phyloP scores from a whole-genome alignment of 2,888 invertebrate genomes.

The Stegophylla sp. region DNA sequence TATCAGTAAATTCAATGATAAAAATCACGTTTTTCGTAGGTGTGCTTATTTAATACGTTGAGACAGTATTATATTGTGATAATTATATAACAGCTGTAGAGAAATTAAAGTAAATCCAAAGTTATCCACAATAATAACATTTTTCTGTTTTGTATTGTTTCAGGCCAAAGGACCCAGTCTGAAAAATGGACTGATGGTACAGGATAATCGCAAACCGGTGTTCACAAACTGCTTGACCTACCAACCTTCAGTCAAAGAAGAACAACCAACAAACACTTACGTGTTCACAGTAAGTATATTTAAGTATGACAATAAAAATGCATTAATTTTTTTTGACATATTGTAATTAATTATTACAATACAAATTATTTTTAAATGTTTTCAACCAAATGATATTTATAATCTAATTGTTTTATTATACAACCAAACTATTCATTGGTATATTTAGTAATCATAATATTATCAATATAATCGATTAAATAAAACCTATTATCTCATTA shows the following conservation, averaged over 20 bases:
- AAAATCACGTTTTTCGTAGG: background rate
- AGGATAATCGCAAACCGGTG: conserved; percentile 84
- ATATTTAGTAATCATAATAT: no score
- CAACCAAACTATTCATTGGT: no score
- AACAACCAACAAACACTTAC: conserved; percentile 74
- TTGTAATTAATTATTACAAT: no score
- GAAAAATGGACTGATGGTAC: conserved; percentile 63
- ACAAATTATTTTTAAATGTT: no score
- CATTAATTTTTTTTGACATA: no score
- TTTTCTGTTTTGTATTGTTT: conserved; percentile 13
- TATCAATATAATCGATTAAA: background rate
- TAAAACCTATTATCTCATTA: no score
- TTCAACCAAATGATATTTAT: no score
- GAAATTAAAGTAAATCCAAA: background rate
- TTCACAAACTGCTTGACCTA: conserved; percentile 85
- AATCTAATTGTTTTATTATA: no score
- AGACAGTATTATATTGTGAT: background rate
- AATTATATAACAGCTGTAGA: no score
- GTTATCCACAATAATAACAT: conserved; percentile 13
- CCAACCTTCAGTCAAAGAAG: conserved; percentile 81
- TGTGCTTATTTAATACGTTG: background rate
- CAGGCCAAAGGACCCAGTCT: conserved; percentile 15
- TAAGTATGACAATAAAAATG: background rate
- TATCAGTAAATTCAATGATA: conserved; percentile 18
- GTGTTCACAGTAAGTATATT: conserved; percentile 74